Base-by-base conservation (phyloP, 2,888 invertebrate species). In the Alcis repandata region DNA sequence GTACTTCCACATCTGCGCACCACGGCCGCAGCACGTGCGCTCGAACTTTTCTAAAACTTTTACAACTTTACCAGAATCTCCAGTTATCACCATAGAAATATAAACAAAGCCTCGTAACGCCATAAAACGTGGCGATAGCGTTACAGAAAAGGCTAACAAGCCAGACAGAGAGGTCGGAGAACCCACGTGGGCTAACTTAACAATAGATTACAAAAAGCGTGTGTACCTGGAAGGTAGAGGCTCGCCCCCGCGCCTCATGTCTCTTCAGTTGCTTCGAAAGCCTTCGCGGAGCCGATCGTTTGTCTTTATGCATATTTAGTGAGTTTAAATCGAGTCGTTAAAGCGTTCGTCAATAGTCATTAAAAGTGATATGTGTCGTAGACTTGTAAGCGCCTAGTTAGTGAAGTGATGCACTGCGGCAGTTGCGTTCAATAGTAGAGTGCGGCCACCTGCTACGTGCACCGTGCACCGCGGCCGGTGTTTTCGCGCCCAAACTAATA, bases 181-280 rank as follows among this genome's bases (percentile, higher is more conserved):
- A 78, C 86, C 88, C 91, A 92, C 91, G 91, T 91, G 92, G 88
- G 87, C 80, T 79, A 85, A 76, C 87, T 87, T 88, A 90, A 92
- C 92, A 92, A 92, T 91, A 90, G 92, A 84, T 84, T 83, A 85
- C 78, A 90, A 90, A 90, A 88, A 88, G 78, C 78, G 73, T 80
- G 78, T 81, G 79, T 92, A 92, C 92, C 93, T 92, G 92, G 85
- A 87, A 89, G 89, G 90, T 87, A 86, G 70, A 76, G 76, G 69
- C 80, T 80, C 86, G 84, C 89, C 86, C 87, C 86, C 88, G 82
- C 88, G 63, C 74, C 76, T 69, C 73, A 67, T 59, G 74, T 69
- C 71, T 70, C 79, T 69, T 75, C 87, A 90, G 89, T 91, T 83
- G 85, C 80, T 72, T 78, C 72, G 74, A 84, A 85, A 89, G 86